Evolutionary conservation across 2,888 invertebrate genomes (phyloP).

Genomic region (Napeogenes inachia): DNA sequence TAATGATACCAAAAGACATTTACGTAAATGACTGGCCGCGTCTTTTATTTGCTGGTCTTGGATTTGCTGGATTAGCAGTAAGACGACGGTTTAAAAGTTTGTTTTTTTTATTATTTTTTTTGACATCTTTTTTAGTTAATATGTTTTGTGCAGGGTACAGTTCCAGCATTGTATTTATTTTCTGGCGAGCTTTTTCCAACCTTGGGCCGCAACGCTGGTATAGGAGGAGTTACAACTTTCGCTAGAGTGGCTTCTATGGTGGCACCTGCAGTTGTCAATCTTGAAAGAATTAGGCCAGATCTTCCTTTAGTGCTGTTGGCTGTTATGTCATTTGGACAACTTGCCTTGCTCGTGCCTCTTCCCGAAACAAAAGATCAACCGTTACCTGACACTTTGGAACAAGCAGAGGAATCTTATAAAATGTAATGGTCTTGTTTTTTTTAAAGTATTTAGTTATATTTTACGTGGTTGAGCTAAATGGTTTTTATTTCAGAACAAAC

Average conservation of each 20-base stretch:
- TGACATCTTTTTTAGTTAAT: not conserved
- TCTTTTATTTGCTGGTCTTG: conserved; percentile 78
- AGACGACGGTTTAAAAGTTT: conserved; percentile 36
- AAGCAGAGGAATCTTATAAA: conserved; percentile 21
- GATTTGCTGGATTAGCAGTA: conserved; percentile 82
- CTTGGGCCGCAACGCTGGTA: conserved; percentile 84
- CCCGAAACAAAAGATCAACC: conserved; percentile 67
- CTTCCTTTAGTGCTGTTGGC: conserved; percentile 56
- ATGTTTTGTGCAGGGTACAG: conserved; percentile 61
- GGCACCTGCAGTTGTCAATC: conserved; percentile 55
- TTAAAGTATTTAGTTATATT: no score
- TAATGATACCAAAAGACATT: conserved; percentile 63
- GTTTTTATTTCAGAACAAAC: conserved; percentile 8
- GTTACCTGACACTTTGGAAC: conserved; percentile 74
- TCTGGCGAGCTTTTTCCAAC: conserved; percentile 89
- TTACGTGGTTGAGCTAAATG: not conserved
- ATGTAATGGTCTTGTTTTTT: not conserved
- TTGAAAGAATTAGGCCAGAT: conserved; percentile 45
- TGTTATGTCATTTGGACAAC: conserved; percentile 49
- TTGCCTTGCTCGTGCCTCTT: conserved; percentile 55
- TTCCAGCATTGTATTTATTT: conserved; percentile 81
- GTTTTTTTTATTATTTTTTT: not conserved
- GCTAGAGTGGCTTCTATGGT: conserved; percentile 88
- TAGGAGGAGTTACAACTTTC: conserved; percentile 85
- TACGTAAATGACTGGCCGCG: conserved; percentile 74